Evolutionary conservation across 2,113 vertebrate genomes (phyloP).

Genomic region (Dissostichus mawsoni): DNA sequence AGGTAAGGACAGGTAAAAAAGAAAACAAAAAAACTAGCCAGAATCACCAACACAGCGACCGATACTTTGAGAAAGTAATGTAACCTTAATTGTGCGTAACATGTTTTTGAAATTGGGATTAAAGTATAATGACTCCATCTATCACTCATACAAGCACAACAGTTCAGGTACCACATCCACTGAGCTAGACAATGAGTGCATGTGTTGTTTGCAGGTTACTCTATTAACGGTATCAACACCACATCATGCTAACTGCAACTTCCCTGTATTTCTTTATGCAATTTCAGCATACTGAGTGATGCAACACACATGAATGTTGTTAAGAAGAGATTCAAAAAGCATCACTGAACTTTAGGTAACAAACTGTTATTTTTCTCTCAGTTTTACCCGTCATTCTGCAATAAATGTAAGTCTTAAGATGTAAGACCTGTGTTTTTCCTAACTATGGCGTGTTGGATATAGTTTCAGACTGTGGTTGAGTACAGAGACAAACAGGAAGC

Average conservation of each 20-base stretch:
- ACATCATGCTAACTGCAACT: background rate
- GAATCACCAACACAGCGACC: background rate
- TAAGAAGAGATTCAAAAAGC: too few species aligned
- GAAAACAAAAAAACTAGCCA: background rate
- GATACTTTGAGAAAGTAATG: background rate
- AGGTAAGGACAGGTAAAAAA: background rate
- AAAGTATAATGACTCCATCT: slow-evolving; percentile 2
- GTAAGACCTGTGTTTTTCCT: slow-evolving; percentile 47
- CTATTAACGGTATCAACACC: background rate
- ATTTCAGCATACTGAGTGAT: background rate
- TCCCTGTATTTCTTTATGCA: slow-evolving; percentile 7
- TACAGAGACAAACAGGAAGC: slow-evolving; percentile 36
- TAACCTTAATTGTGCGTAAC: background rate
- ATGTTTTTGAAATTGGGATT: slow-evolving; percentile 14
- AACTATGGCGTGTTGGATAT: slow-evolving; percentile 39
- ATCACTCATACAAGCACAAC: background rate
- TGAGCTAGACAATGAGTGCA: background rate
- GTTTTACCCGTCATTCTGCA: background rate
- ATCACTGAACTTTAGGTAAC: too few species aligned
- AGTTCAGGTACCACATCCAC: background rate
- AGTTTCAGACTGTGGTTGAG: slow-evolving; percentile 42
- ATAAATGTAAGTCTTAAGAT: slow-evolving; percentile 29
- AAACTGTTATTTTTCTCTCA: slow-evolving; percentile 15
- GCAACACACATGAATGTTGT: background rate
- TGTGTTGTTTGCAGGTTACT: background rate